Evolutionary conservation across 2,888 invertebrate species (phyloP).

Genomic region (Hartigia nigra): DNA sequence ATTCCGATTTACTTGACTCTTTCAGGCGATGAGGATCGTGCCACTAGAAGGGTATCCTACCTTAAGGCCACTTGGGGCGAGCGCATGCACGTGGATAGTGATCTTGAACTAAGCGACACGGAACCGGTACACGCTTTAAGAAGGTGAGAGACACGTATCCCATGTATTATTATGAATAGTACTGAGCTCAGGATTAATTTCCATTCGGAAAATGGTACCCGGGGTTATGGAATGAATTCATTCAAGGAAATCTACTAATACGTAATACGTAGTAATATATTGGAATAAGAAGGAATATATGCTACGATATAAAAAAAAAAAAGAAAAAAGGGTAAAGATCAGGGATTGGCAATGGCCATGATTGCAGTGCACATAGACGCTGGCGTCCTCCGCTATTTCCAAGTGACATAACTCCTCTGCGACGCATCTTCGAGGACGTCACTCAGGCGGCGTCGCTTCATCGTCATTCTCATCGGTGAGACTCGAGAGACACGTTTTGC

Average conservation of each 20-base stretch:
- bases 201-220: not conserved
- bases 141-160: no score
- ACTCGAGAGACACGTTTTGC: conserved; percentile 12
- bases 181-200: not conserved
- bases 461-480: conserved; percentile 58
- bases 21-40: conserved; percentile 84
- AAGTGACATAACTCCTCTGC: conserved; percentile 81
- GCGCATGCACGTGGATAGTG: conserved; percentile 79
- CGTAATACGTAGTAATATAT: not conserved
- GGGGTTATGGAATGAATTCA: not conserved
- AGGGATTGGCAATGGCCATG: conserved; percentile 34
- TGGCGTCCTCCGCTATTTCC: conserved; percentile 87
- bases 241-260: not conserved
- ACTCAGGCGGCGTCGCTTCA: conserved; percentile 69
- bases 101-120: conserved; percentile 72
- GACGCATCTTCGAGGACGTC: conserved; percentile 80
- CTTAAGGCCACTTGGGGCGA: conserved; percentile 91
- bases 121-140: conserved; percentile 71
- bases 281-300: not conserved
- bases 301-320: not conserved
- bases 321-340: not conserved
- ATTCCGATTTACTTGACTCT: conserved; percentile 28
- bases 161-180: not conserved
- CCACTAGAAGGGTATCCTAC: conserved; percentile 92
- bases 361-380: conserved; percentile 79